These are phyloP conservation scores for Clarias batrachus DNA, from an alignment of 2,113 vertebrate genomes.

Conservation along the genomic window DNA sequence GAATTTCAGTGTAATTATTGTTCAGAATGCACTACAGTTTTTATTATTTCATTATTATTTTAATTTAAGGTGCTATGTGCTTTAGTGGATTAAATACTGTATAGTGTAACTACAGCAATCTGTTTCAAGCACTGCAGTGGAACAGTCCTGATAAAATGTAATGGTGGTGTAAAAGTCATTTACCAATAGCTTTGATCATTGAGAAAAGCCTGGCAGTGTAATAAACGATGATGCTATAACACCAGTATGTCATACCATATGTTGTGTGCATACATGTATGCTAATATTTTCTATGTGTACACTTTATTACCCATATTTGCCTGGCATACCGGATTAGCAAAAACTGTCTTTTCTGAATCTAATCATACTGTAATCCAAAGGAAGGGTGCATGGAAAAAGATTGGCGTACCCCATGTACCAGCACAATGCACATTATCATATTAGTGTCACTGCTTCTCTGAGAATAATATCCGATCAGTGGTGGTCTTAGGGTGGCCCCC, in stretches of 20 bases:
- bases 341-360: not conserved
- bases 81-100: not conserved
- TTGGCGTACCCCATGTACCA: not conserved
- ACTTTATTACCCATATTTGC: not conserved
- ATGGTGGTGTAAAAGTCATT: not conserved
- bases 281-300: not conserved
- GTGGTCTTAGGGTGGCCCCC: not conserved
- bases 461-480: not conserved
- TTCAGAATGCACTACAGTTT: not conserved
- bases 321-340: not conserved
- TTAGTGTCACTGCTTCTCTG: not conserved
- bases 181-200: not conserved
- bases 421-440: not conserved
- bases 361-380: not conserved
- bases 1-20: not conserved
- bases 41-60: not conserved
- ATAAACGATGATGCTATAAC: not conserved
- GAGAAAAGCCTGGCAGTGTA: not conserved
- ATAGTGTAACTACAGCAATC: not conserved
- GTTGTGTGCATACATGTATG: not conserved
- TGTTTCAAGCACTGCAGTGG: not conserved
- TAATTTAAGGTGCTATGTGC: not conserved
- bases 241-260: not conserved
- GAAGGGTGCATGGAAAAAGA: not conserved
- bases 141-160: not conserved